These are phyloP conservation scores for Fragum sueziense DNA, from an alignment of 2,888 invertebrate genomes.

Conservation along the genomic window DNA sequence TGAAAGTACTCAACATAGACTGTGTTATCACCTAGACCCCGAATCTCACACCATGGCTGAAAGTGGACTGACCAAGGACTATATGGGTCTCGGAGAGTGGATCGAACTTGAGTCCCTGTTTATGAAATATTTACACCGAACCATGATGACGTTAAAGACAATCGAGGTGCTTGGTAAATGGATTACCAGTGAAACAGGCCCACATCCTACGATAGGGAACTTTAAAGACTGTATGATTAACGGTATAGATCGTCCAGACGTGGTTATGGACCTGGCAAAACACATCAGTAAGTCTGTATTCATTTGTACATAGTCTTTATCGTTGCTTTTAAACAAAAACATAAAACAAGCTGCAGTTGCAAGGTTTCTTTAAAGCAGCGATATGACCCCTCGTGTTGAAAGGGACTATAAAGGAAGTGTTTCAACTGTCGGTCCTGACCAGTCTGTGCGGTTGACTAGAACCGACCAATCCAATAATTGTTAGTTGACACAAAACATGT, in stretches of 20 bases:
- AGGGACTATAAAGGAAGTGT: no score
- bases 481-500: no score
- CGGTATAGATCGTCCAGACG: constrained; percentile 39
- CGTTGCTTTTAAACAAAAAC: no score
- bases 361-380: no score
- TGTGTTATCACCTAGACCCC: constrained; percentile 35
- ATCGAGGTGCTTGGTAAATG: constrained; percentile 47
- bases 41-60: constrained; percentile 14
- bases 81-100: constrained; percentile 43
- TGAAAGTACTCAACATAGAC: constrained; percentile 18
- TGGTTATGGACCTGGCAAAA: constrained; percentile 33
- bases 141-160: constrained; percentile 28
- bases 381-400: no score
- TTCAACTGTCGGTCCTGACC: no score
- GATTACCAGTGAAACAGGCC: constrained; percentile 26
- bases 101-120: constrained; percentile 32
- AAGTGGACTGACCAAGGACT: constrained; percentile 30
- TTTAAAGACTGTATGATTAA: constrained; percentile 24
- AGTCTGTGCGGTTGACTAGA: no score
- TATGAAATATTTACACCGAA: constrained; percentile 30
- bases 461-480: no score
- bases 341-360: no score
- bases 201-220: constrained; percentile 43
- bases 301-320: no score
- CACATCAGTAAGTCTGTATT: constrained; percentile 40